A percentile compares a stretch with the other conserved stretches of the same genome.
Evolutionary conservation across 1,140 invertebrate genomes (phyloP).

Genomic region (Brachionus sp.): DNA sequence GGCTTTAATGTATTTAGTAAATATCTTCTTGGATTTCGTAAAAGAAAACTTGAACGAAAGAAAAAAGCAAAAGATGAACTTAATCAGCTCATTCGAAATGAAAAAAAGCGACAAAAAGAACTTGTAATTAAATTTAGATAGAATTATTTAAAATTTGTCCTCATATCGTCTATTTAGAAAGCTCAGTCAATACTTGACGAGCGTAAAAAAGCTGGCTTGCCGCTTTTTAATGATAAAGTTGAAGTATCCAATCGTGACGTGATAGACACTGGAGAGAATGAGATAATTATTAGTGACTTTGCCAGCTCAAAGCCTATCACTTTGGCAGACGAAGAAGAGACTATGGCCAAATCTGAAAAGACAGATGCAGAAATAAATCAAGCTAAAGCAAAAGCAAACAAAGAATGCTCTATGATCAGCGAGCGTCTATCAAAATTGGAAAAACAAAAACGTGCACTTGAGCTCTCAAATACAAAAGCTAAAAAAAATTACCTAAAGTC

Average conservation of each 20-base stretch:
- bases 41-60: constrained; percentile 34
- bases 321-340: neutral
- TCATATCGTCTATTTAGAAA: constrained; percentile 15
- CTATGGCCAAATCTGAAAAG: constrained; percentile 15
- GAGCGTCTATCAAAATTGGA: constrained; percentile 11
- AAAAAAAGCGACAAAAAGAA: constrained; percentile 41
- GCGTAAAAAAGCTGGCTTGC: constrained; percentile 31
- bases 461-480: neutral
- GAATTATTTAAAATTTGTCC: neutral
- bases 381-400: neutral
- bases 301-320: neutral
- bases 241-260: constrained; percentile 2
- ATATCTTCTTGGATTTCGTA: constrained; percentile 31
- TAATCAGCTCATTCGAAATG: neutral
- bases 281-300: constrained; percentile 32
- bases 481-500: constrained; percentile 42
- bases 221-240: constrained; percentile 9
- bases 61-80: constrained; percentile 30
- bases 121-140: neutral
- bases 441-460: constrained; percentile 9
- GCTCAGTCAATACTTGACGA: constrained; percentile 14
- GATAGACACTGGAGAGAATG: neutral
- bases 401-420: constrained; percentile 4
- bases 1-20: neutral
- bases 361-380: constrained; percentile 37